phyloP scores from a whole-genome alignment of 2,797 vertebrate genomes.

The Dendrocincla tyrannina region DNA sequence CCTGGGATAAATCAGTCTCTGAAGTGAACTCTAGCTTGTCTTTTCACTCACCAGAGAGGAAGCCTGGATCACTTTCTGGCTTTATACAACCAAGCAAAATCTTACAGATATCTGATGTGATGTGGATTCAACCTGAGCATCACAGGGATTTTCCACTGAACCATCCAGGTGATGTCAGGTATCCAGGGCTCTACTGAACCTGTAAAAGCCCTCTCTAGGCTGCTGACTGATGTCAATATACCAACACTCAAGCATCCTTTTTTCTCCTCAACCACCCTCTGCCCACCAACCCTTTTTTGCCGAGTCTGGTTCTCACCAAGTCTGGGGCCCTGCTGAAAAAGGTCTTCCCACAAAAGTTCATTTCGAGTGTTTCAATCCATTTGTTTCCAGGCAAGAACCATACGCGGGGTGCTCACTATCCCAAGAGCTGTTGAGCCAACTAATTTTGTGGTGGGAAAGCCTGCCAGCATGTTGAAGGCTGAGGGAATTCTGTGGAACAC shows the following conservation, averaged over 20 bases:
- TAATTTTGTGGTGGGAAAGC: constrained; percentile 52
- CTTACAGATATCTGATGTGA: background rate
- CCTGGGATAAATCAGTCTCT: background rate
- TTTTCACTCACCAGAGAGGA: background rate
- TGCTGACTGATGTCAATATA: background rate
- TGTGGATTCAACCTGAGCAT: background rate
- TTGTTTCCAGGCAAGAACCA: constrained; percentile 1
- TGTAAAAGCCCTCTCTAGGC: background rate
- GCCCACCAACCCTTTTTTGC: background rate
- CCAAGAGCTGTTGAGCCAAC: constrained; percentile 36
- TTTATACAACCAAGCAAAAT: background rate
- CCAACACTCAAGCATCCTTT: background rate
- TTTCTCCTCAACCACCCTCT: background rate
- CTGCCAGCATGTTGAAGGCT: constrained; percentile 34
- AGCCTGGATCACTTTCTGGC: background rate
- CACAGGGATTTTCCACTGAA: background rate
- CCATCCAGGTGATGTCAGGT: background rate
- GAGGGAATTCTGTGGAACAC: constrained; percentile 58
- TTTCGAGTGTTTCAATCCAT: background rate
- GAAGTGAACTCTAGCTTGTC: background rate
- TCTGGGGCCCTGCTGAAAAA: background rate
- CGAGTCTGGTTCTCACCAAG: background rate
- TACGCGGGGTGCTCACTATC: background rate
- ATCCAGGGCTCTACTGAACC: background rate
- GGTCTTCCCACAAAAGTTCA: background rate